Evolutionary conservation across 1,140 invertebrate genomes (phyloP), one percentile per base, ranked within the genome.

Genomic region (Gonioctena quinquepunctata): DNA sequence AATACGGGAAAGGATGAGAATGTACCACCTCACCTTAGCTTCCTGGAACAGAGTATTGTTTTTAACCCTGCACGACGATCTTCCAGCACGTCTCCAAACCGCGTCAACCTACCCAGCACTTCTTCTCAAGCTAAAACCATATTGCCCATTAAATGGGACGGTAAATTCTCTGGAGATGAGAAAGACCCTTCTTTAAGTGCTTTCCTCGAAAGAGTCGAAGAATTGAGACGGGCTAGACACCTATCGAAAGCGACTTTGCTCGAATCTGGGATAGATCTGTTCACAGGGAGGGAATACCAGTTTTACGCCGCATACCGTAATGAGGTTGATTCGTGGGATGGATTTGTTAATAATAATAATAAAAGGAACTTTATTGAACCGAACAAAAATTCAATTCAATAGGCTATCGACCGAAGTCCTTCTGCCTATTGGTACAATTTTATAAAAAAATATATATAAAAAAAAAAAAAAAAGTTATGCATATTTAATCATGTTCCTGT

Each of bases 161-260:
- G 13, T 7, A 54, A 54, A 22, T 54, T 54, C 18, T 19, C 50
- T 11, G 50, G 50, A n/a, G 50, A 54, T 18, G 18, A 22, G 8
- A 54, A 22, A 18, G 27, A 16, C 6, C 7, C 27, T 21, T 73
- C 71, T 4, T 27, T 73, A 11, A 70, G 72, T 3, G 61, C 80
- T 1, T 81, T 81, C 52, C 74, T 80, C 18, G 68, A 75, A 28
- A 59, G 77, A 2, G 68, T 81, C 23, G 54, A 71, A 5, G 79
- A 81, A 54, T 72, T 80, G 67, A 25, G 67, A 28, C 4, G 11
- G 6, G 71, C 76, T 16, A 61, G 69, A 28, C 66, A 71, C 56
- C 73, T 79, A 3, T 11, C 68, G 11, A 21, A 66, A 7, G 28
- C 28, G 3, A 75, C 75, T 63, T 16, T 77, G 7, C 49, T 77